These are phyloP conservation scores for Chitala chitala DNA, from an alignment of 2,113 vertebrate genomes.

Conservation along the genomic window DNA sequence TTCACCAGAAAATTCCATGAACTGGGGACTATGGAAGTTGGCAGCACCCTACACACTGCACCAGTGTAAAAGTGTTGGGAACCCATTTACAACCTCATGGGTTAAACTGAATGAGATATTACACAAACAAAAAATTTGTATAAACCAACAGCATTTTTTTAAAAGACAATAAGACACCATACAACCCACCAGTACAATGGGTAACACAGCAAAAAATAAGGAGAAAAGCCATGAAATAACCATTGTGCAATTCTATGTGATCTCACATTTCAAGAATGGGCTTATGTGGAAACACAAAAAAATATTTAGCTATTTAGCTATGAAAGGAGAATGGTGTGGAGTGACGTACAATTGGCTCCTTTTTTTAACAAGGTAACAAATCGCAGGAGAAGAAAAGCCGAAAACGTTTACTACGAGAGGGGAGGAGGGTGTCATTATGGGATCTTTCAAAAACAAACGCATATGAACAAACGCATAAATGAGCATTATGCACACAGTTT, in stretches of 20 bases:
- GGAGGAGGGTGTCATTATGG: background rate
- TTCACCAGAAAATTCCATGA: constrained; percentile 64
- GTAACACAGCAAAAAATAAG: too few relatives aligned
- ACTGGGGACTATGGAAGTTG: constrained; percentile 53
- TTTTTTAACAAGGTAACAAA: background rate
- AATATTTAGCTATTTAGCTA: background rate
- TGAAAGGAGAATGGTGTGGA: background rate
- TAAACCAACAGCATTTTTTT: too few relatives aligned
- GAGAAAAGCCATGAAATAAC: background rate
- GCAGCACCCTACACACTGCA: constrained; percentile 48
- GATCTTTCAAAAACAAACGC: too few relatives aligned
- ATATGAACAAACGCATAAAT: too few relatives aligned
- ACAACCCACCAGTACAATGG: too few relatives aligned
- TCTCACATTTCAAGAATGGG: background rate
- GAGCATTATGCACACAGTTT: too few relatives aligned
- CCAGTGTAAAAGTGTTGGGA: constrained; percentile 41
- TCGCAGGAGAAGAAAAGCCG: background rate
- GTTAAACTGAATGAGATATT: background rate
- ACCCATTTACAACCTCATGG: background rate
- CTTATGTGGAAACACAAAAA: constrained; percentile 1
- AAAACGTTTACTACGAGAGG: background rate
- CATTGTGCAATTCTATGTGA: constrained; percentile 1
- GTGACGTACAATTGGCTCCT: background rate
- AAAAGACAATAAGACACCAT: too few relatives aligned
- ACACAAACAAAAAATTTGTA: too few relatives aligned